Base-by-base conservation (phyloP, 2,888 invertebrate species). In the Melanostoma scalare region DNA sequence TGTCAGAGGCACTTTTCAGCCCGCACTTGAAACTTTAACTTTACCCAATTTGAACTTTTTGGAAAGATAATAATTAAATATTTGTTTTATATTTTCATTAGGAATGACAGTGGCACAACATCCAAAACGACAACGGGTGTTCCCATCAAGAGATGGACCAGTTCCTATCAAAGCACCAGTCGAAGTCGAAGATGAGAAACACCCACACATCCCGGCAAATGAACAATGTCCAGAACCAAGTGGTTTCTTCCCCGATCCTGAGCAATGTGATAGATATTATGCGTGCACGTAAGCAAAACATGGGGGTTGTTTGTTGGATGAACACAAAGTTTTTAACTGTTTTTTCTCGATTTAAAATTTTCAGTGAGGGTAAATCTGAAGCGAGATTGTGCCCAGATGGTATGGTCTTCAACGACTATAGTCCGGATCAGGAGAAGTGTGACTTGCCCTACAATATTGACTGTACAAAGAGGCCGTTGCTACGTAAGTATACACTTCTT, bases 191-290 rank as follows among this genome's bases (percentile, higher is more conserved):
- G 94, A 93, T 61, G 93, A 93, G 87, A 93, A 60, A 8, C 72
- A 68, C 33, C 38, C 69, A 6, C 56, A 30, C 46, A 4, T 38
- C 4, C 8, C 93, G 79, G 92, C 93, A 86, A 93, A 94, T 30
- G 94, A 94, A 68, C 92, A 94, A 86, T 97, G 97, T 88, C 97
- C 97, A 0, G 96, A 96, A 87, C 93, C 94, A 0, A 94, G 95
- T 87, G 97, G 97, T 6, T 97, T 93, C 92, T 97, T 96, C 89
- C 96, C 96, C 6, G 96, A 96, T 89, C 94, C 95, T 9, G 94
- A 95, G 87, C 96, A 97, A 91, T 97, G 97, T 89, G 97, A 97
- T 92, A 96, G 96, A 91, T 97, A 96, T 89, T 95, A 96, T 90
- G 95, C 95, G 82, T 97, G 97, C 92, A 92, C 93, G 94, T 94